Evolutionary conservation across 2,888 invertebrate species (phyloP).

Genomic region (Zygogramma bicolorata): DNA sequence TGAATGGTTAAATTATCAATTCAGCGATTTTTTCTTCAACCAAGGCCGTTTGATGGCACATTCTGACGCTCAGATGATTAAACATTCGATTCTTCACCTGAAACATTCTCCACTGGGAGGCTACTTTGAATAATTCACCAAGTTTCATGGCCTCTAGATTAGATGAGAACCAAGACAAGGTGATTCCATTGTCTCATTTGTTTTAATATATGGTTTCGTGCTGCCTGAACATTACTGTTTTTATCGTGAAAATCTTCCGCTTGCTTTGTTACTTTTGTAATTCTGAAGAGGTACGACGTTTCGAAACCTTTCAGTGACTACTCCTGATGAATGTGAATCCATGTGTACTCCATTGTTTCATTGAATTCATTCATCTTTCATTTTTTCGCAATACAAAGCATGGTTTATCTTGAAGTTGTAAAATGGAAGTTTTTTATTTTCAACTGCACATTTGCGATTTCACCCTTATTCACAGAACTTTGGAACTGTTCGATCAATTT

Average conservation of each 20-base stretch:
- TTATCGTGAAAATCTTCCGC: not conserved
- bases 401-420: no score
- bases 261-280: not conserved
- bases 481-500: no score
- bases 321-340: not conserved
- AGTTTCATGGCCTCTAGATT: constrained; percentile 13
- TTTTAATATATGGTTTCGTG: not conserved
- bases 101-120: constrained; percentile 15
- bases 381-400: no score
- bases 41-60: not conserved
- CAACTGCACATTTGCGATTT: no score
- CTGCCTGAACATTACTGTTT: not conserved
- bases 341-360: no score
- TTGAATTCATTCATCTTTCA: no score
- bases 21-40: not conserved
- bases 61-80: not conserved
- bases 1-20: not conserved
- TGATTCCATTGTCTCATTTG: constrained; percentile 20
- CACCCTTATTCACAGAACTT: no score
- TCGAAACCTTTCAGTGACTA: not conserved
- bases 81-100: constrained; percentile 5
- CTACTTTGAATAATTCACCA: constrained; percentile 23
- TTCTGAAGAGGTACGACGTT: not conserved
- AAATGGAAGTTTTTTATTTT: no score
- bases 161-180: constrained; percentile 23